Conservation (phyloP, 1,140 invertebrate species). For the Andrena cerasifolii region DNA sequence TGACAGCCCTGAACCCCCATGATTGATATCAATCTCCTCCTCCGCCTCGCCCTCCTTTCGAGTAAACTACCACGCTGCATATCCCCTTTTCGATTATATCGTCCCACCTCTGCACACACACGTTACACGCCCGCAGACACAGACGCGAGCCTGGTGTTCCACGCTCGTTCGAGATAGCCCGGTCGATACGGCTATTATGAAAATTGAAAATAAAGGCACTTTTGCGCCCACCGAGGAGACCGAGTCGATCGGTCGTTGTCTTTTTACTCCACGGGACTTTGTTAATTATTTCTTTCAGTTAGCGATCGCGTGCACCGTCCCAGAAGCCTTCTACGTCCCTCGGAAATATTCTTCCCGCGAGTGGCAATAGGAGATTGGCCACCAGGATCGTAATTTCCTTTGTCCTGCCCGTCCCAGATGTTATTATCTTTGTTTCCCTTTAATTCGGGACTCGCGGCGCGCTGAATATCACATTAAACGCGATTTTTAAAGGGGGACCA, state of each 20-base stretch:
- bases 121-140: too few relatives aligned
- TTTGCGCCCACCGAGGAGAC: conserved; percentile 42
- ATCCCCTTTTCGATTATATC: conserved; percentile 65
- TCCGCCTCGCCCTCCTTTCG: conserved; percentile 35
- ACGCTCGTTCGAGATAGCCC: conserved; percentile 28
- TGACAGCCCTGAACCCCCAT: conserved; percentile 69
- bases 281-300: conserved; percentile 40
- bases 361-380: conserved; percentile 1
- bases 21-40: conserved; percentile 67
- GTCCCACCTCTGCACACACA: conserved; percentile 21
- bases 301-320: background rate
- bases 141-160: background rate
- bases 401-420: background rate
- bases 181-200: conserved; percentile 66
- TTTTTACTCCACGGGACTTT: conserved; percentile 6
- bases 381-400: conserved; percentile 37
- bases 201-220: conserved; percentile 66
- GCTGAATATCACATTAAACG: conserved; percentile 18
- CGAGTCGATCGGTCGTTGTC: conserved; percentile 23
- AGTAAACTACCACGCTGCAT: conserved; percentile 30
- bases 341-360: conserved; percentile 6
- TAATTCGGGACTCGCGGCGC: background rate
- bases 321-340: background rate
- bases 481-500: background rate
- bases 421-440: conserved; percentile 35